A percentile compares a stretch with the other conserved stretches of the same genome.
phyloP scores from a whole-genome alignment of 2,797 vertebrate genomes.

The Gorsachius magnificus region DNA sequence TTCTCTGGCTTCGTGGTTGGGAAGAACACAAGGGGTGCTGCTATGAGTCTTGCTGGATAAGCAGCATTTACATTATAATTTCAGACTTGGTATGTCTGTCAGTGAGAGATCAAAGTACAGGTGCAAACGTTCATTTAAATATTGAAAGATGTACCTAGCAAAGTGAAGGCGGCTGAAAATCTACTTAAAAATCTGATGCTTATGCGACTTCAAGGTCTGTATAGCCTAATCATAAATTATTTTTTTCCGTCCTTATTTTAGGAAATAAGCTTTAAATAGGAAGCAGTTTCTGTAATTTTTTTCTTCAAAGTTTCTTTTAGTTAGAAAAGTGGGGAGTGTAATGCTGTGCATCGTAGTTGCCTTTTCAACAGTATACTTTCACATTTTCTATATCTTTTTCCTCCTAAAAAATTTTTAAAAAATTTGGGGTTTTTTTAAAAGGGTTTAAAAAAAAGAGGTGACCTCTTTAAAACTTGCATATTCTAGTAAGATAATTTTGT shows the following conservation, averaged over 20 bases:
- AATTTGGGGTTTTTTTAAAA: too few relatives aligned
- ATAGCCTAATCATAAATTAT: neutral
- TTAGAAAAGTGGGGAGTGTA: neutral
- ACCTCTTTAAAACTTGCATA: neutral
- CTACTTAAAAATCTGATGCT: neutral
- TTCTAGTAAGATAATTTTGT: neutral
- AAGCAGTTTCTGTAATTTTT: neutral
- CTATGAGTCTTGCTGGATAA: neutral
- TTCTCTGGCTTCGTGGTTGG: accelerated
- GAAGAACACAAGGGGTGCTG: neutral
- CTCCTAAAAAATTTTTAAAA: too few relatives aligned
- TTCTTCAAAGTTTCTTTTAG: neutral
- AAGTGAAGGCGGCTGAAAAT: neutral
- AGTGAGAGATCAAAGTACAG: neutral
- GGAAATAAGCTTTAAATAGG: neutral
- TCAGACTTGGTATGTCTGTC: neutral
- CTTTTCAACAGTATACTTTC: neutral
- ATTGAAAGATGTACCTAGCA: neutral
- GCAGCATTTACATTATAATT: neutral
- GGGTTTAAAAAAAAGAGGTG: too few relatives aligned
- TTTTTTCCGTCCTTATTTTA: neutral
- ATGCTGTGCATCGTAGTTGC: neutral
- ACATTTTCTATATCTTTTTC: accelerated
- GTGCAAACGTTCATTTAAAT: neutral
- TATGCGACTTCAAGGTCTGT: neutral